Evolutionary conservation across 2,113 vertebrate species (phyloP).

Genomic region (Microtus richardsoni): DNA sequence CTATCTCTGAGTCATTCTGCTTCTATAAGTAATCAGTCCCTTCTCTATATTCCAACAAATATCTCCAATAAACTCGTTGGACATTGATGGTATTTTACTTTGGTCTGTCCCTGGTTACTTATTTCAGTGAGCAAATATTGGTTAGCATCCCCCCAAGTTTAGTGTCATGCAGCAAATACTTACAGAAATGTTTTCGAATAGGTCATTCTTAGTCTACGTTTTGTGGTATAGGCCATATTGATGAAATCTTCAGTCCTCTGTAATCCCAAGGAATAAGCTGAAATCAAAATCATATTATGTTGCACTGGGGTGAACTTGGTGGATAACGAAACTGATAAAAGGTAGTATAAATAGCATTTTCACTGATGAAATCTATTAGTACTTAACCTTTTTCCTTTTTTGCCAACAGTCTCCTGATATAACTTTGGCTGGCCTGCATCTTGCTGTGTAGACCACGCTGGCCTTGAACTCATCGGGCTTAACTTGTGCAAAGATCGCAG

Average conservation of each 20-base stretch:
- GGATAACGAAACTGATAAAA: not conserved
- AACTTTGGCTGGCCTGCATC: not conserved
- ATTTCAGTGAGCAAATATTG: not conserved
- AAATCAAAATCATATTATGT: not conserved
- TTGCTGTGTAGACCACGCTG: not conserved
- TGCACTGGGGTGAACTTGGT: not conserved
- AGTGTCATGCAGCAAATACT: not conserved
- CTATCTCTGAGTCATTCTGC: not conserved
- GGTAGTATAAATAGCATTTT: not conserved
- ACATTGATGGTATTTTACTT: not conserved
- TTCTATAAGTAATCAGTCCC: not conserved
- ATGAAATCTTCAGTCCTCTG: not conserved
- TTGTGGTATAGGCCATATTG: not conserved
- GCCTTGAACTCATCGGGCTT: not conserved
- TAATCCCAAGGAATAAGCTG: not conserved
- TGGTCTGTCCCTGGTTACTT: not conserved
- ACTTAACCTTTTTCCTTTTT: not conserved
- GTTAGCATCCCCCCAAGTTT: not conserved
- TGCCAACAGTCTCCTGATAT: not conserved
- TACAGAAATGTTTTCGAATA: not conserved
- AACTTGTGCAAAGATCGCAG: not conserved
- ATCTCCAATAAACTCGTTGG: not conserved
- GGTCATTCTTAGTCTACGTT: not conserved
- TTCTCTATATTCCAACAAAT: not conserved
- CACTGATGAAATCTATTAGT: not conserved